phyloP scores from a whole-genome alignment of 2,113 vertebrate species.

The Epinephelus moara region DNA sequence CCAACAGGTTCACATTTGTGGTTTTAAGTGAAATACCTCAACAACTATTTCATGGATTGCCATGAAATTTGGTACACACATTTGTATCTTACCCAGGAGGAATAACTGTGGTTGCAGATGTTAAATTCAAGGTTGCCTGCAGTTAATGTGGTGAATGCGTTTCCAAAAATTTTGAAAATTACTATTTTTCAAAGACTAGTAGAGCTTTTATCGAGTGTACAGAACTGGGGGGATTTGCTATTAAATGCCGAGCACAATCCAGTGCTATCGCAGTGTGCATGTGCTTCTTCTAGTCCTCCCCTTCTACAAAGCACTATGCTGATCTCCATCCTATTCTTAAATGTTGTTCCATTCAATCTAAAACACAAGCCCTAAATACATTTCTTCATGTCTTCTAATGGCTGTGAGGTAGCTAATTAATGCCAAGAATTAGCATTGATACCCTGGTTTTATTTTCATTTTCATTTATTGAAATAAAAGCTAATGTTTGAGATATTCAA shows the following conservation, averaged over 20 bases:
- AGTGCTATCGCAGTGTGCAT: constrained; percentile 8
- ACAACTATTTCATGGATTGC: neutral
- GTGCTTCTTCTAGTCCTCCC: neutral
- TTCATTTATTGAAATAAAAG: neutral
- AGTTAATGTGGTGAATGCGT: constrained; percentile 54
- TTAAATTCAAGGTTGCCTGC: constrained; percentile 49
- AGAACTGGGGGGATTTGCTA: constrained; percentile 45
- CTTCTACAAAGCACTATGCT: neutral
- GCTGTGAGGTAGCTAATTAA: constrained; percentile 12
- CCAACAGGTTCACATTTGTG: neutral
- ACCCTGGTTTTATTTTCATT: neutral
- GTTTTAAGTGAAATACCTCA: neutral
- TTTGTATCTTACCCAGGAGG: neutral
- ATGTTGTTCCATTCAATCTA: neutral
- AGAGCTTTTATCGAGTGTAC: constrained; percentile 22
- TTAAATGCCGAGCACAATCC: constrained; percentile 10
- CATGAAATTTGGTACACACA: neutral
- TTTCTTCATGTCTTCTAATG: constrained; percentile 10
- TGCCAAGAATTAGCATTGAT: neutral
- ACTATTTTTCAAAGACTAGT: neutral
- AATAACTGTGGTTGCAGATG: neutral
- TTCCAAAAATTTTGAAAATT: constrained; percentile 35
- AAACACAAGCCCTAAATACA: constrained; percentile 24
- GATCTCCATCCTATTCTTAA: constrained; percentile 16
- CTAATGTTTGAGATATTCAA: neutral